Conservation (phyloP, 2,113 vertebrate genomes). For the Halcyon malimbica region DNA sequence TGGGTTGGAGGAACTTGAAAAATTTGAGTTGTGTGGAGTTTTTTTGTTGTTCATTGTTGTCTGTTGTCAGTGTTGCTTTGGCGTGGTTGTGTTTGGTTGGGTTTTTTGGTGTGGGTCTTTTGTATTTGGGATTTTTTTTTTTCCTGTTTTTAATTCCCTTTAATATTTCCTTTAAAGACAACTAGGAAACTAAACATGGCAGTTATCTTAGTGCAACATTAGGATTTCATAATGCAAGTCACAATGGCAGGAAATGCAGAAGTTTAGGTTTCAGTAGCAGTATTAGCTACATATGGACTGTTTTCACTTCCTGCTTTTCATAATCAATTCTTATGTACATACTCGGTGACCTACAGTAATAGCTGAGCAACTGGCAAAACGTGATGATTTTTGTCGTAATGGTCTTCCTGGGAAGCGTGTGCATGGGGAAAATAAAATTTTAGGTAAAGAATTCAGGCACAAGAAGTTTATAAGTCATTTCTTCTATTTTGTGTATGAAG, state of each 20-base stretch:
- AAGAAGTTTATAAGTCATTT: neutral
- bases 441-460: fast-evolving
- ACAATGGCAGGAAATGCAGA: conserved; percentile 56
- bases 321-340: conserved; percentile 22
- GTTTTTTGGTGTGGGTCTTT: neutral
- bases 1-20: neutral
- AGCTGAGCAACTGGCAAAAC: neutral
- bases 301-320: conserved; percentile 51
- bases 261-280: conserved; percentile 49
- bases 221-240: conserved; percentile 14
- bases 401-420: neutral
- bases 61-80: neutral
- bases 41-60: neutral
- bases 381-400: neutral
- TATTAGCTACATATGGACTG: conserved; percentile 43
- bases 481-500: neutral
- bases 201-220: conserved; percentile 7
- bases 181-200: conserved; percentile 6
- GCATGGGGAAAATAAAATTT: neutral
- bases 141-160: neutral
- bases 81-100: neutral
- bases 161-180: conserved; percentile 45
- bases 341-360: neutral
- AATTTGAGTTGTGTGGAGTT: neutral
- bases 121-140: neutral